phyloP scores from a whole-genome alignment of 2,888 invertebrate species.

The Azorinus chamasolen region DNA sequence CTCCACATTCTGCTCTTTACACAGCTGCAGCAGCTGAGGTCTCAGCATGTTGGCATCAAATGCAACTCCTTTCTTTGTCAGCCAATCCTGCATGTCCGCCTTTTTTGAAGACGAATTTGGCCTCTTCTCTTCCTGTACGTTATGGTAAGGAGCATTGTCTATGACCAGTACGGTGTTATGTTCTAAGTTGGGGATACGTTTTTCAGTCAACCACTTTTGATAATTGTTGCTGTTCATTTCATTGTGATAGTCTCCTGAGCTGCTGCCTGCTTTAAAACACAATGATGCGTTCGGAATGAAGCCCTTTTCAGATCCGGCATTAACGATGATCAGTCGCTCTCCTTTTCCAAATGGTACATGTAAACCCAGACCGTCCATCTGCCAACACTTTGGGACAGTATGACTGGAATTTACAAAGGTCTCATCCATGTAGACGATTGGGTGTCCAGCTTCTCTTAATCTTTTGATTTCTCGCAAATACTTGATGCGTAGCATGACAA shows the following conservation, averaged over 20 bases:
- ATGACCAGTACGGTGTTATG: conserved; percentile 3
- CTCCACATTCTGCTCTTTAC: background rate
- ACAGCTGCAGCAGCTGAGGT: conserved; percentile 16
- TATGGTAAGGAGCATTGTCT: conserved; percentile 30
- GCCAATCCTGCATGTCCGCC: conserved; percentile 16
- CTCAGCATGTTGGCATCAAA: conserved; percentile 14
- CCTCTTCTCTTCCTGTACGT: conserved; percentile 17
- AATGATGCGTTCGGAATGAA: conserved; percentile 9
- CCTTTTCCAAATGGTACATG: conserved; percentile 16
- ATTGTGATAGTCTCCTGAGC: conserved; percentile 26
- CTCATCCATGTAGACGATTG: too few relatives aligned
- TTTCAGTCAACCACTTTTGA: conserved; percentile 17
- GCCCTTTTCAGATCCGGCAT: conserved; percentile 15
- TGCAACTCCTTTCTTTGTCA: background rate
- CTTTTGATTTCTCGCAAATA: too few relatives aligned
- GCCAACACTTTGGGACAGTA: background rate
- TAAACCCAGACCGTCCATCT: background rate
- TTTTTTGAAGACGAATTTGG: conserved; percentile 14
- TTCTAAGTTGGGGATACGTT: conserved; percentile 22
- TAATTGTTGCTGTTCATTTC: conserved; percentile 27
- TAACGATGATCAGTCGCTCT: conserved; percentile 15
- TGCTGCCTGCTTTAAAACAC: conserved; percentile 16
- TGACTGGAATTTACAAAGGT: too few relatives aligned
- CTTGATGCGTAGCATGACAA: too few relatives aligned
- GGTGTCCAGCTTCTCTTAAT: too few relatives aligned